Base-by-base conservation (phyloP, 2,797 vertebrate species). In the Danio jaintianensis region DNA sequence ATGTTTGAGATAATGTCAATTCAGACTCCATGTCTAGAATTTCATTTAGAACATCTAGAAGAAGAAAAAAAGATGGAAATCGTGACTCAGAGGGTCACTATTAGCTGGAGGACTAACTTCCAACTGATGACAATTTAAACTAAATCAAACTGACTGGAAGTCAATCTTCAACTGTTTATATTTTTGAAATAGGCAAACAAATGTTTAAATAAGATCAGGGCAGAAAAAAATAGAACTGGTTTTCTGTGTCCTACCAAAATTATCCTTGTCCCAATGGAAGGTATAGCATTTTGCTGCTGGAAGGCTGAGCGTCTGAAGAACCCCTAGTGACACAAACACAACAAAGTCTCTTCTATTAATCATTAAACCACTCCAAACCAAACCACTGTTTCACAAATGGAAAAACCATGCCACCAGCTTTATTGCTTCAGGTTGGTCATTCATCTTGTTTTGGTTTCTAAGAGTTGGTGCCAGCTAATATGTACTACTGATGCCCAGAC, bases 201-300 rank as follows among this genome's bases (percentile, higher is more conserved):
- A 70, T 38, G 45, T 50, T 42, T 62, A 11, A 69, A 18, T 61
- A 16, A 61, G 47, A 11, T 7, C 11, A 48, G 11, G 40, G 5
- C 8, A 56, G 11, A 52, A 48, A 55, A 20, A 38, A 63, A 18
- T 8, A 2, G 43, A n/a, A 7, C 3, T 22, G 48, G 15, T 10
- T 9, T 64, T 67, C 43, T 47, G 20, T 38, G 29, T 9, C 91
- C 95, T 95, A 99, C 98, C 98, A 62, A 99, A 99, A 88, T 96
- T 98, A 88, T 99, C 98, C 80, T 96, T 96, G 81, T 96, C 96
- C 98, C 98, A 99, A 88, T 92, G 94, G 84, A 96, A 97, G 75
- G 95, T 93, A 87, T 96, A 93, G 84, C 96, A 98, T 85, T 96
- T 96, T 77, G 97, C 94, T 0, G 95, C 92, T 0, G 97, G 97